These are phyloP conservation scores for Sphyrna mokarran DNA, from an alignment of 2,113 vertebrate species.

Conservation along the genomic window DNA sequence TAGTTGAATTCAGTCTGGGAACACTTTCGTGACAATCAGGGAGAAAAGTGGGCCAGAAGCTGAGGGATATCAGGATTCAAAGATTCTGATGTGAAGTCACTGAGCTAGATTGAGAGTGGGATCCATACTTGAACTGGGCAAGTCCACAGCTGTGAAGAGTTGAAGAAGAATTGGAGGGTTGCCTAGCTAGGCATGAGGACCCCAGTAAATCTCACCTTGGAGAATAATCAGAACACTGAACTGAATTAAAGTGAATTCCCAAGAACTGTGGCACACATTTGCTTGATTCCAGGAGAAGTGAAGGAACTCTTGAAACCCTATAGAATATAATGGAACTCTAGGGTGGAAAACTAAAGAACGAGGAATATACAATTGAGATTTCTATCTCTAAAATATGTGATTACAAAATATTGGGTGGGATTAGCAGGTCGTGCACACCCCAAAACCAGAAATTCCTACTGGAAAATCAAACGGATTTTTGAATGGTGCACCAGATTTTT, in stretches of 20 bases:
- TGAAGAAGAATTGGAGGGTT: neutral
- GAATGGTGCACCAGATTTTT: too few species aligned
- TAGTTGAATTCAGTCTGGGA: neutral
- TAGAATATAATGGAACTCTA: neutral
- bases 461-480: too few species aligned
- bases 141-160: neutral
- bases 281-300: neutral
- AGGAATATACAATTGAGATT: neutral
- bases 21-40: neutral
- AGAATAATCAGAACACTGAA: neutral
- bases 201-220: neutral
- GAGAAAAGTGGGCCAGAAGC: neutral
- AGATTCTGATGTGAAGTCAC: neutral
- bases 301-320: neutral
- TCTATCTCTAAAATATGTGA: too few species aligned
- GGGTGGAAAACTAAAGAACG: neutral
- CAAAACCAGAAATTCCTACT: too few species aligned
- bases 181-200: too few species aligned
- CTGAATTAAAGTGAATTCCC: neutral
- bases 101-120: too few species aligned
- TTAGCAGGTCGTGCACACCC: too few species aligned
- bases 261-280: neutral
- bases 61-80: too few species aligned
- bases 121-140: too few species aligned
- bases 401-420: too few species aligned